These are phyloP conservation scores for Heliconius melpomene DNA, from an alignment of 1,140 invertebrate species.

Conservation along the genomic window DNA sequence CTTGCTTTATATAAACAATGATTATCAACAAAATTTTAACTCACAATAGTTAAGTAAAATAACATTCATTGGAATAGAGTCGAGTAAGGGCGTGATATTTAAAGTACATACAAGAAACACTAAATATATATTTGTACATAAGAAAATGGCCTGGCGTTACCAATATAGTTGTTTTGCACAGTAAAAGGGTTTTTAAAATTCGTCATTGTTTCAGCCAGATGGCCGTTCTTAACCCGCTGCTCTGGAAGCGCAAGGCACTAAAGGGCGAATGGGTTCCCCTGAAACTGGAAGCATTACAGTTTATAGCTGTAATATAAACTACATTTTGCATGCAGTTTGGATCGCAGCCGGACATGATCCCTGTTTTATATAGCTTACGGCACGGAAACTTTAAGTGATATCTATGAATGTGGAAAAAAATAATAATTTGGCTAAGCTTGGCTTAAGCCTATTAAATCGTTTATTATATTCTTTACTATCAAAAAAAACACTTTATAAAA, in stretches of 20 bases:
- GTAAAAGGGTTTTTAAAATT: constrained; percentile 59
- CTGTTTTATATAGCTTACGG: not conserved
- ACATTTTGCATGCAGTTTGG: constrained; percentile 8
- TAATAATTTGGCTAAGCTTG: no score
- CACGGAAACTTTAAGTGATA: not conserved
- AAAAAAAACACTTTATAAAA: no score
- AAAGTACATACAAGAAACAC: no score
- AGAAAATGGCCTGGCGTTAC: not conserved
- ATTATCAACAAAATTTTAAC: no score
- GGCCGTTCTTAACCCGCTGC: constrained; percentile 63
- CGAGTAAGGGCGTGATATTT: no score
- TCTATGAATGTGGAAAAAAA: no score
- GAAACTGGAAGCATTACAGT: constrained; percentile 59
- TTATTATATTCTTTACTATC: no score
- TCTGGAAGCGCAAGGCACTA: constrained; percentile 63
- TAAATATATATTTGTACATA: not conserved
- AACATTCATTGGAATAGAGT: no score
- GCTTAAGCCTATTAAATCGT: no score
- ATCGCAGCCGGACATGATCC: not conserved
- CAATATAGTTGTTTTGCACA: constrained; percentile 25
- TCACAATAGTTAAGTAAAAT: no score
- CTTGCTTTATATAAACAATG: no score
- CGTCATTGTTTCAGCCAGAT: constrained; percentile 55
- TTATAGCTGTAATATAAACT: constrained; percentile 49
- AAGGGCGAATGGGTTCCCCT: constrained; percentile 66